Evolutionary conservation across 2,113 vertebrate species (phyloP).

Genomic region (Tachysurus fulvidraco): DNA sequence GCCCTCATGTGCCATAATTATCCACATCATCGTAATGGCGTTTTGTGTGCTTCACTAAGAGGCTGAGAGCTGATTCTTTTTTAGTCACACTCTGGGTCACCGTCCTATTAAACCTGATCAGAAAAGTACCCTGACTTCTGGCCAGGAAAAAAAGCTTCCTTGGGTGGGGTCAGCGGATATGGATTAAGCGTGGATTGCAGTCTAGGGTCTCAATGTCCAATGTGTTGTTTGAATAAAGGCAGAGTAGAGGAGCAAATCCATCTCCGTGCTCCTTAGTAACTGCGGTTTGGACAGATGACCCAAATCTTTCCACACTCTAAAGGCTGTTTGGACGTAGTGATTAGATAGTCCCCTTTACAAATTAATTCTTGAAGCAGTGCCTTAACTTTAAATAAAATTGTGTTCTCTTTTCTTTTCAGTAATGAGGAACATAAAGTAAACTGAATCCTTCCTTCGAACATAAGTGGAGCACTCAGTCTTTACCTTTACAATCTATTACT

Average conservation of each 20-base stretch:
- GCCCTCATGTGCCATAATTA: slow-evolving; percentile 83
- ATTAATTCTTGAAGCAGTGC: background rate
- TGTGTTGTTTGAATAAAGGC: slow-evolving; percentile 48
- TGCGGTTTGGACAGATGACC: slow-evolving; percentile 32
- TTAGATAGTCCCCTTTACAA: slow-evolving; percentile 24
- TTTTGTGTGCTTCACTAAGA: slow-evolving; percentile 79
- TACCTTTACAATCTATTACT: background rate
- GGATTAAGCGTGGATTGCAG: slow-evolving; percentile 62
- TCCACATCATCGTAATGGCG: slow-evolving; percentile 82
- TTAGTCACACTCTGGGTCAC: slow-evolving; percentile 76
- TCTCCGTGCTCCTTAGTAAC: slow-evolving; percentile 12
- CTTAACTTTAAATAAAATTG: background rate
- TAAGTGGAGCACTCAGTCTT: background rate
- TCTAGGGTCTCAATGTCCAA: slow-evolving; percentile 50
- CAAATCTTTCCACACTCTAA: slow-evolving; percentile 32
- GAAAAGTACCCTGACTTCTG: slow-evolving; percentile 59
- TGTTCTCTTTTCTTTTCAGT: background rate
- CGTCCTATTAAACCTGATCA: slow-evolving; percentile 64
- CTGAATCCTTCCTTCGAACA: background rate
- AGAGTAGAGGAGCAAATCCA: slow-evolving; percentile 20
- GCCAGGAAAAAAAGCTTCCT: slow-evolving; percentile 56
- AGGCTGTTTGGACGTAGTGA: slow-evolving; percentile 25
- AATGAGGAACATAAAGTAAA: background rate
- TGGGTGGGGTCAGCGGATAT: slow-evolving; percentile 64
- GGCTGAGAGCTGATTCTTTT: slow-evolving; percentile 77